A percentile compares a stretch with the other conserved stretches of the same genome.
Conservation (phyloP, 2,888 invertebrate genomes). For the Vesta saturnalis region DNA sequence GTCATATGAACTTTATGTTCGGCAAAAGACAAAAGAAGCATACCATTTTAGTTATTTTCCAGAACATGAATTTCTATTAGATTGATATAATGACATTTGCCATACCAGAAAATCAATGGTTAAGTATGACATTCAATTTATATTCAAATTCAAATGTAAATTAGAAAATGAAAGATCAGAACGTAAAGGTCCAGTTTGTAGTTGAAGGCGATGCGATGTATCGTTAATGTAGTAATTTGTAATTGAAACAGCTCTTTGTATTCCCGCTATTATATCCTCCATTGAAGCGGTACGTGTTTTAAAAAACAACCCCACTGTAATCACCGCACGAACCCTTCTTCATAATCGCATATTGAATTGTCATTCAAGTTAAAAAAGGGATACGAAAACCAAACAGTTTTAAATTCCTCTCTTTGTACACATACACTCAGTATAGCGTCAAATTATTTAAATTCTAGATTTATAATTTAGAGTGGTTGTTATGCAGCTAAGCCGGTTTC, state of each 20-base stretch:
- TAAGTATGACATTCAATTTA: constrained; percentile 19
- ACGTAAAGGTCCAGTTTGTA: constrained; percentile 20
- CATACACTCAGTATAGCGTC: no score
- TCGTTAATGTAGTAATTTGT: constrained; percentile 57
- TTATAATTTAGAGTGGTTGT: constrained; percentile 25
- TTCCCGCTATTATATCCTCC: constrained; percentile 40
- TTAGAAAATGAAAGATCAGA: constrained; percentile 35
- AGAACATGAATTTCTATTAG: no score
- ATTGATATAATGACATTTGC: no score
- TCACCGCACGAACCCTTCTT: constrained; percentile 55
- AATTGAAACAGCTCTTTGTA: constrained; percentile 57
- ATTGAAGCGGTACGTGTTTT: constrained; percentile 48
- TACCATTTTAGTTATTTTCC: no score
- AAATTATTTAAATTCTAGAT: constrained; percentile 37
- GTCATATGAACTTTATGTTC: no score
- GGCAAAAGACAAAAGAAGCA: no score
- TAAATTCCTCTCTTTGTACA: constrained; percentile 48
- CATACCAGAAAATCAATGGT: no score
- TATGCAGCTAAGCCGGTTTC: constrained; percentile 17
- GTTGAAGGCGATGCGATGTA: constrained; percentile 48
- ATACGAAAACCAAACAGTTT: constrained; percentile 54
- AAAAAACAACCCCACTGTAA: constrained; percentile 57
- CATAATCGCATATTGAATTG: constrained; percentile 60
- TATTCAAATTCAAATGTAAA: constrained; percentile 33
- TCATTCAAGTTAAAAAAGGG: constrained; percentile 53